Conservation (phyloP, 2,888 invertebrate species). For the Ametastegia equiseti region DNA sequence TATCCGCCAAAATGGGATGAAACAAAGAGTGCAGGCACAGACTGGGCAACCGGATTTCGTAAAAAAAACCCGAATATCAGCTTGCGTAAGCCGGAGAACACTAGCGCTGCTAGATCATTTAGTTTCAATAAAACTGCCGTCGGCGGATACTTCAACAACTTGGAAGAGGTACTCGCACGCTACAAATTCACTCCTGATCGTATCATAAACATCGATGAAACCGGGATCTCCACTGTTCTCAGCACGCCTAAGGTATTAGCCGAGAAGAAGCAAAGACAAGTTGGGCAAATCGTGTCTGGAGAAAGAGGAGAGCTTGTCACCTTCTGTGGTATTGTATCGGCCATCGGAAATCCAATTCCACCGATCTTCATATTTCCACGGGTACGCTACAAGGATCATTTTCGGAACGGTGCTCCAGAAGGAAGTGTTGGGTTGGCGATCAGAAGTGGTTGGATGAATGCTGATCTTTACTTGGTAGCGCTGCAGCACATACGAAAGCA, state of each 20-base stretch:
- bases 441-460: slow-evolving; percentile 63
- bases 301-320: slow-evolving; percentile 55
- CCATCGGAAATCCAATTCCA: neutral
- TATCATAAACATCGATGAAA: slow-evolving; percentile 60
- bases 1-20: slow-evolving; percentile 52
- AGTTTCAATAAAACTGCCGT: slow-evolving; percentile 60
- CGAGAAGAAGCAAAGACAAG: slow-evolving; percentile 51
- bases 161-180: slow-evolving; percentile 47
- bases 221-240: slow-evolving; percentile 60
- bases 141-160: slow-evolving; percentile 57
- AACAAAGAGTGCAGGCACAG: slow-evolving; percentile 54
- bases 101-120: slow-evolving; percentile 55
- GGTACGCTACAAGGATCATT: slow-evolving; percentile 55
- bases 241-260: slow-evolving; percentile 58
- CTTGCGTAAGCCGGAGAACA: slow-evolving; percentile 59
- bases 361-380: slow-evolving; percentile 52
- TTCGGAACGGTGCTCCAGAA: slow-evolving; percentile 60
- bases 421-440: slow-evolving; percentile 61
- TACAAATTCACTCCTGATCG: slow-evolving; percentile 53
- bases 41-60: slow-evolving; percentile 54
- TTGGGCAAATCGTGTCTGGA: slow-evolving; percentile 47
- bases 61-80: slow-evolving; percentile 52
- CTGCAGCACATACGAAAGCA: slow-evolving; percentile 60
- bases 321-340: neutral
- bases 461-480: slow-evolving; percentile 59